These are phyloP conservation scores for Pelusios castaneus DNA, from an alignment of 2,113 vertebrate species.

Conservation along the genomic window DNA sequence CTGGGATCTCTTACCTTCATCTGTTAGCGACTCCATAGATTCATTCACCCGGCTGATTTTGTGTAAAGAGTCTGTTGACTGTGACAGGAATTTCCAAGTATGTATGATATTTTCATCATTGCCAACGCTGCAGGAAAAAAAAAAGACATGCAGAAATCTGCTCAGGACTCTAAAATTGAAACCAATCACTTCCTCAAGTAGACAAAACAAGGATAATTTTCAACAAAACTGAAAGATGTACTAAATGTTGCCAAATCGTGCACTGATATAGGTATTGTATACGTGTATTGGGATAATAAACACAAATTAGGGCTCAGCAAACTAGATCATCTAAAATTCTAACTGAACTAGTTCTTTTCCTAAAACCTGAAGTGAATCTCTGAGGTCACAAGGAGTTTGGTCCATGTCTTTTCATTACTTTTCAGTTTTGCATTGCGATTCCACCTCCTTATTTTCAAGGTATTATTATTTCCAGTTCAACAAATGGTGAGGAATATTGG, in stretches of 20 bases:
- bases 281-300: background rate
- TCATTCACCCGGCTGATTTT: slow-evolving; percentile 93
- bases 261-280: background rate
- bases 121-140: slow-evolving; percentile 81
- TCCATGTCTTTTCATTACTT: background rate
- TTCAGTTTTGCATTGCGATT: background rate
- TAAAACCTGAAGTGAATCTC: slow-evolving; percentile 1
- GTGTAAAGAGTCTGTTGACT: slow-evolving; percentile 95
- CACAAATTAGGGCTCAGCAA: background rate
- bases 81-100: slow-evolving; percentile 90
- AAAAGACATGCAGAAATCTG: background rate
- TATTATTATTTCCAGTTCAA: background rate
- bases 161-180: background rate
- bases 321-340: background rate
- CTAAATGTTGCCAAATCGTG: rapidly evolving
- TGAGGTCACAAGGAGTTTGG: background rate
- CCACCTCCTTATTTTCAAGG: background rate
- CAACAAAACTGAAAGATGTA: slow-evolving; percentile 2
- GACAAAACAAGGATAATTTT: slow-evolving; percentile 21
- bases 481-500: background rate
- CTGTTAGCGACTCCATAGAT: slow-evolving; percentile 92
- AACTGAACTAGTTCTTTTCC: background rate
- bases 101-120: slow-evolving; percentile 90
- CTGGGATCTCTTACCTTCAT: slow-evolving; percentile 85
- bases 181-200: background rate